Percentiles rank a stretch among this genome's conserved stretches.
Evolutionary conservation across 1,140 invertebrate species (phyloP).

Genomic region (Chymomyza costata): DNA sequence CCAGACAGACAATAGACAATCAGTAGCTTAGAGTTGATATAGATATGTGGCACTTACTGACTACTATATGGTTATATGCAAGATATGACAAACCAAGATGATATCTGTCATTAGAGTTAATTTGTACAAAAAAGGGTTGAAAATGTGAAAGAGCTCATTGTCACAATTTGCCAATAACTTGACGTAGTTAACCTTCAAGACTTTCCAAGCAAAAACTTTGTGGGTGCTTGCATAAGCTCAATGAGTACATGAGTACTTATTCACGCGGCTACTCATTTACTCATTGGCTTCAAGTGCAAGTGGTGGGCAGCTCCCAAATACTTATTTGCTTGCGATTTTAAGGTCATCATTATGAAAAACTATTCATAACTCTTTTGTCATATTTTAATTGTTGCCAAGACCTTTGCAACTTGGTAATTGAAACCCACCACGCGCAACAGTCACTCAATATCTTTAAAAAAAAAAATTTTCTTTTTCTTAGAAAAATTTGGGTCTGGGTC

Average conservation of each 20-base stretch:
- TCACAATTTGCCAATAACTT: too few species aligned
- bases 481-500: constrained; percentile 64
- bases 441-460: constrained; percentile 52
- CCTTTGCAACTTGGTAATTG: constrained; percentile 48
- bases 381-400: constrained; percentile 46
- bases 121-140: too few species aligned
- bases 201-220: constrained; percentile 26
- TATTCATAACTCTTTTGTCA: not conserved
- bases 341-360: too few species aligned
- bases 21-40: too few species aligned
- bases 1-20: not conserved
- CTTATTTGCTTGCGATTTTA: constrained; percentile 21
- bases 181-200: constrained; percentile 40
- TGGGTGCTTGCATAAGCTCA: too few species aligned
- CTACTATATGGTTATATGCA: too few species aligned
- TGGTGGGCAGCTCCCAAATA: constrained; percentile 14
- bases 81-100: too few species aligned
- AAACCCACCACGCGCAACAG: constrained; percentile 34
- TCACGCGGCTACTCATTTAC: constrained; percentile 26
- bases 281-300: constrained; percentile 21
- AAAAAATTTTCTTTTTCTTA: constrained; percentile 57
- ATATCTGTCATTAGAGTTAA: too few species aligned
- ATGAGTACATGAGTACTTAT: constrained; percentile 10
- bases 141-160: too few species aligned
- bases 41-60: too few species aligned